Percentiles rank a stretch among this genome's conserved stretches.
Evolutionary conservation across 2,797 vertebrate species (phyloP).

Genomic region (Vireo griseus): DNA sequence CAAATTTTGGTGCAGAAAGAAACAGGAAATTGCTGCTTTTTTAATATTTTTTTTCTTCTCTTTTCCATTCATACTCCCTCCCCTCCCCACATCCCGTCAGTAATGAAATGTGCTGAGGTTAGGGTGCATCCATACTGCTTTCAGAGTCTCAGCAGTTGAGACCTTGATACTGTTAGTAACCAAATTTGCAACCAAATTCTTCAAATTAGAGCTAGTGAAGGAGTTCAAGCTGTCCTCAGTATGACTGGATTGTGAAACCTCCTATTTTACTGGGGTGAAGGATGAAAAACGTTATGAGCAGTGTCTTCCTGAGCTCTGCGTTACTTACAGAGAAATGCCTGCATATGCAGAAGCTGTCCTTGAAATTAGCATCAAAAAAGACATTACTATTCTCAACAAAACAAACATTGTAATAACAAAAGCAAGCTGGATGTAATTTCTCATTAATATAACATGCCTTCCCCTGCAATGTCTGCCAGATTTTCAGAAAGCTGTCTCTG

Average conservation of each 20-base stretch:
- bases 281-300: rapidly evolving
- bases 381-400: not conserved
- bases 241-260: not conserved
- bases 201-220: not conserved
- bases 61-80: not conserved
- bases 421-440: not conserved
- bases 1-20: not conserved
- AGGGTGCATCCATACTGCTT: not conserved
- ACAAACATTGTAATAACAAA: not conserved
- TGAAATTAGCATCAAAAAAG: not conserved
- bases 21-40: not conserved
- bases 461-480: not conserved
- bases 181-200: not conserved
- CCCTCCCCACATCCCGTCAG: rapidly evolving
- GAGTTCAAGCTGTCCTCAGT: not conserved
- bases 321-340: not conserved
- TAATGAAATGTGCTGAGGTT: not conserved
- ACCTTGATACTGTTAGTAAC: not conserved
- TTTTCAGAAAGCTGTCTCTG: not conserved
- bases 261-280: not conserved
- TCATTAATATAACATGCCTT: not conserved
- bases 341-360: not conserved
- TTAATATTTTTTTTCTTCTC: not conserved
- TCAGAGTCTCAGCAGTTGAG: not conserved
- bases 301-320: not conserved